Evolutionary conservation across 2,113 vertebrate species (phyloP), one percentile per base, ranked within the genome.

Genomic region (Prunella himalayana): DNA sequence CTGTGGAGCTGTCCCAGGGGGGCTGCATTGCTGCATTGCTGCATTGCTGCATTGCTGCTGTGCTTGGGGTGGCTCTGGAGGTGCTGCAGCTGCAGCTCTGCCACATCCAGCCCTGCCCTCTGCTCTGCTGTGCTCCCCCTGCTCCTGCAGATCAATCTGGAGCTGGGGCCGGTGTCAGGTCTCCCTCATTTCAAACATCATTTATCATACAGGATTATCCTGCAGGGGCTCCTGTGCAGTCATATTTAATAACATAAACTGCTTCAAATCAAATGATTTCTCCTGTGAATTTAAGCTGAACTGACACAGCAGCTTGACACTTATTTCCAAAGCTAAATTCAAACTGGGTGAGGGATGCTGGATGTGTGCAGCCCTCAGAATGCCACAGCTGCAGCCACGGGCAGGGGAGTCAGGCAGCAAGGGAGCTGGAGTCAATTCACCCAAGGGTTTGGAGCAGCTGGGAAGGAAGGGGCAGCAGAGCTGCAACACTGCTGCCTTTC

Each of bases 371-470:
- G 68, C 79, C 68, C 91, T 22, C 53, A 3, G 4, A 47, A 22
- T 0, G 8, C n/a, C 31, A 0, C 3, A 23, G 1, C 2, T 2
- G 3, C 0, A 3, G 7, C 14, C 37, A 0, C 0, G 5, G 76
- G 66, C 31, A 23, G 69, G 82, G 4, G 22, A n/a, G 33, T 0
- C 20, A 5, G 21, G 82, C 37, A 1, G 2, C 10, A 5, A 16
- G 0, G 0, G 10, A 16, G 2, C 59, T 33, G 22, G 20, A 12
- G 27, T 4, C 24, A 4, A 2, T 60, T 77, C 9, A 28, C 10
- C 21, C 8, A 1, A 16, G 2, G n/a, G 20, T 45, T 28, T 73
- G 6, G 4, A 7, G 42, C 27, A 39, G 6, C 31, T 3, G 5
- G 31, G 23, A 4, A 23, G 70, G 42, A n/a, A 33, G 17, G 47